phyloP scores from a whole-genome alignment of 92 coral and sea anemone species.

The Actinernus sp. region DNA sequence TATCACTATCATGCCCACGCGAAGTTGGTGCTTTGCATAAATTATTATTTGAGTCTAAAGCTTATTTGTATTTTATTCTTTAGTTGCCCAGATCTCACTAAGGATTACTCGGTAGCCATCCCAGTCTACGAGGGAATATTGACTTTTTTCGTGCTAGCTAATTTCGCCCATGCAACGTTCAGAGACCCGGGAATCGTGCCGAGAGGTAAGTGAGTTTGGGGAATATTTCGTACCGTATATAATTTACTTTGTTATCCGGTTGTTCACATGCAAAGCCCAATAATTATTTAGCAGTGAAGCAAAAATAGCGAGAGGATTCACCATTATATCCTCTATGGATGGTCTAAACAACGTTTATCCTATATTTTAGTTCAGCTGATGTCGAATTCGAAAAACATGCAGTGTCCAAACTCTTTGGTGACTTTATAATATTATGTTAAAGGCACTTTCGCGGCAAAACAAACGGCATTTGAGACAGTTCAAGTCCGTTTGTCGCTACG shows the following conservation, averaged over 20 bases:
- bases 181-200: slow-evolving; percentile 97
- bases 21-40: not conserved
- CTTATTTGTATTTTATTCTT: no score
- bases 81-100: slow-evolving; percentile 92
- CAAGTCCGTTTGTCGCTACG: no score
- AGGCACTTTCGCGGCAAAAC: no score
- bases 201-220: slow-evolving; percentile 62
- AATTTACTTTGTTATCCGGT: not conserved
- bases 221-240: not conserved
- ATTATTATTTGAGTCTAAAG: not conserved
- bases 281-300: not conserved
- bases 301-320: not conserved
- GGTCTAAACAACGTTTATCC: no score
- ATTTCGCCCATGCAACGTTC: slow-evolving; percentile 93
- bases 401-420: no score
- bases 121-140: slow-evolving; percentile 91
- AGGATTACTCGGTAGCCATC: slow-evolving; percentile 71
- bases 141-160: slow-evolving; percentile 86
- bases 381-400: no score
- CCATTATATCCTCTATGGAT: not conserved
- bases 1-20: slow-evolving; percentile 42
- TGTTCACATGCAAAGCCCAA: not conserved
- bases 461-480: no score
- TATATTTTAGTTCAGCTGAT: no score
- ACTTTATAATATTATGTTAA: no score